phyloP scores from a whole-genome alignment of 2,113 vertebrate species.

The Actenoides lindsayi region DNA sequence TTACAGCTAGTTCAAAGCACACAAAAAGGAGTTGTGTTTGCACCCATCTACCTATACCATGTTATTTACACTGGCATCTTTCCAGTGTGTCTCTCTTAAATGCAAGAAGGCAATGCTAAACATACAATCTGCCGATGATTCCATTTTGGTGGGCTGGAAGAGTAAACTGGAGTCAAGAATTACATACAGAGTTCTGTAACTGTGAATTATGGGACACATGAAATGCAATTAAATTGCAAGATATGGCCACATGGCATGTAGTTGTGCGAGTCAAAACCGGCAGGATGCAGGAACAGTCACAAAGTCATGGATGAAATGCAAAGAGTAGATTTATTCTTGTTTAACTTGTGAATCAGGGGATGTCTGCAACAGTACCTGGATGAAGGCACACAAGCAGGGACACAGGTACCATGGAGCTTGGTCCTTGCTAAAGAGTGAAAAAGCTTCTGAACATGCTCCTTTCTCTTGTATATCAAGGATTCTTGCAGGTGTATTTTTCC shows the following conservation, averaged over 20 bases:
- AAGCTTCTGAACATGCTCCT: too few species aligned
- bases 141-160: not conserved
- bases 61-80: not conserved
- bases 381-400: too few species aligned
- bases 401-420: too few species aligned
- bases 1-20: not conserved
- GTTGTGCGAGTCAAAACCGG: too few species aligned
- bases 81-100: not conserved
- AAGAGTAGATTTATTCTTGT: too few species aligned
- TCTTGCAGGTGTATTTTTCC: too few species aligned
- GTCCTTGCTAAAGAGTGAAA: too few species aligned
- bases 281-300: too few species aligned
- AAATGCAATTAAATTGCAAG: not conserved
- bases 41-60: not conserved
- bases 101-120: not conserved
- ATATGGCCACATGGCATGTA: not conserved
- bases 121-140: not conserved
- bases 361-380: too few species aligned
- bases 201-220: not conserved
- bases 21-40: not conserved
- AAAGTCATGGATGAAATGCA: too few species aligned
- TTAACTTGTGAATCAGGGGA: too few species aligned
- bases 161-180: not conserved
- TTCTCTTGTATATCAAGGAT: too few species aligned
- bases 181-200: not conserved